A percentile compares a stretch with the other conserved stretches of the same genome.
These are phyloP conservation scores for Cuniculus paca DNA, from an alignment of 2,797 vertebrate species.

Conservation along the genomic window DNA sequence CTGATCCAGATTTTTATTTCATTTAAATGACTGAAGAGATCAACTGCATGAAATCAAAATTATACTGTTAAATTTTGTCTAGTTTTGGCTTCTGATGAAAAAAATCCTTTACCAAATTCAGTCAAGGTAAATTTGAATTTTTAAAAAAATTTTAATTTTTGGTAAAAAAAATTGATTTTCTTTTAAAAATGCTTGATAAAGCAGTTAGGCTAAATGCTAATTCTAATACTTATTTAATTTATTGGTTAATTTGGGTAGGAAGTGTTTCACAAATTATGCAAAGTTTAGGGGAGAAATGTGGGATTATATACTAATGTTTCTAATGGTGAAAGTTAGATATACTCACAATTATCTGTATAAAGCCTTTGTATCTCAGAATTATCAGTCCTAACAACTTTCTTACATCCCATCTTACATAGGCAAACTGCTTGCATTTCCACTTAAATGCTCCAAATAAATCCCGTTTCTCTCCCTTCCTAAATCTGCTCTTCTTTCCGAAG, in stretches of 20 bases:
- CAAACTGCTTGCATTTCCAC: neutral
- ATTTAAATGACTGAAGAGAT: neutral
- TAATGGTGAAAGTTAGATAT: neutral
- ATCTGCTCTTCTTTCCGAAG: neutral
- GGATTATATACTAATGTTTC: neutral
- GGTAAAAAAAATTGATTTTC: neutral
- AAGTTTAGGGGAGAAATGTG: neutral
- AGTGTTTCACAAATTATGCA: slow-evolving; percentile 28
- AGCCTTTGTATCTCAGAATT: neutral
- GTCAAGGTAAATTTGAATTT: neutral
- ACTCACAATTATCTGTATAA: neutral
- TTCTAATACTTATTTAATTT: neutral
- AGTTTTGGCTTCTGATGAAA: neutral
- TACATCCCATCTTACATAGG: neutral
- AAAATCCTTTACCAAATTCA: neutral
- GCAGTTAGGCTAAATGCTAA: neutral
- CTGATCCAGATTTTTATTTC: slow-evolving; percentile 23
- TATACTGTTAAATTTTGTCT: neutral
- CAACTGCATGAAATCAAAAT: neutral
- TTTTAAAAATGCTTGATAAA: slow-evolving; percentile 3
- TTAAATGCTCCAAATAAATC: neutral
- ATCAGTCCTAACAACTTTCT: neutral
- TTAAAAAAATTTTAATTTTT: neutral
- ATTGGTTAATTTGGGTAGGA: neutral
- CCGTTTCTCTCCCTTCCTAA: neutral